phyloP scores from a whole-genome alignment of 1,140 invertebrate genomes.

The Dinothrombium tinctorium region DNA sequence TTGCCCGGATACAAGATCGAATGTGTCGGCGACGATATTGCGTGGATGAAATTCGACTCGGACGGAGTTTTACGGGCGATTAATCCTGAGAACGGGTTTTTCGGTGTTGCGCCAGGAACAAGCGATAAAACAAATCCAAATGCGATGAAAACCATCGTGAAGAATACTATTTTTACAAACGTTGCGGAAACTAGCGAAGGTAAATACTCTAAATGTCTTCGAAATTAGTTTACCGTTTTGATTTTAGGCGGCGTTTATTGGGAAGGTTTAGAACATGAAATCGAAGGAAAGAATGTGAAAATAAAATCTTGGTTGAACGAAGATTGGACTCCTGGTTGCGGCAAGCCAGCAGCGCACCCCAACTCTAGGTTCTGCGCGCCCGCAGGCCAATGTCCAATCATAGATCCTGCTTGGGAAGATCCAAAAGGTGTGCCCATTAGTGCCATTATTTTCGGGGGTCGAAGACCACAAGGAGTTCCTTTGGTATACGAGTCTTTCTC shows the following conservation, averaged over 20 bases:
- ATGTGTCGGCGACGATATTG: conserved; percentile 80
- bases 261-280: conserved; percentile 84
- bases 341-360: conserved; percentile 66
- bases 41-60: conserved; percentile 86
- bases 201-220: conserved; percentile 30
- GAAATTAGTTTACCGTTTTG: background rate
- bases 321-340: conserved; percentile 38
- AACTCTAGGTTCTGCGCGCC: conserved; percentile 89
- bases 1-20: conserved; percentile 66
- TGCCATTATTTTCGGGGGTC: conserved; percentile 86
- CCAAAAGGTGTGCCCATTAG: conserved; percentile 77
- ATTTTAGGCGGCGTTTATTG: conserved; percentile 35
- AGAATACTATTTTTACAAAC: conserved; percentile 93
- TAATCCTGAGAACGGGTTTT: conserved; percentile 98
- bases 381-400: conserved; percentile 37
- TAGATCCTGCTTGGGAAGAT: conserved; percentile 40
- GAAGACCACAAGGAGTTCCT: conserved; percentile 70
- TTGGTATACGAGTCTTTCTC: conserved; percentile 71
- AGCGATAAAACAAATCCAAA: conserved; percentile 78
- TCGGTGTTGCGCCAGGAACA: conserved; percentile 93
- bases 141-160: conserved; percentile 79
- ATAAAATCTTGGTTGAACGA: conserved; percentile 65
- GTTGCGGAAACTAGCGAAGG: conserved; percentile 86
- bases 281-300: conserved; percentile 26
- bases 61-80: conserved; percentile 77